Evolutionary conservation across 2,888 invertebrate genomes (phyloP).

Genomic region (Brenthis hecate): DNA sequence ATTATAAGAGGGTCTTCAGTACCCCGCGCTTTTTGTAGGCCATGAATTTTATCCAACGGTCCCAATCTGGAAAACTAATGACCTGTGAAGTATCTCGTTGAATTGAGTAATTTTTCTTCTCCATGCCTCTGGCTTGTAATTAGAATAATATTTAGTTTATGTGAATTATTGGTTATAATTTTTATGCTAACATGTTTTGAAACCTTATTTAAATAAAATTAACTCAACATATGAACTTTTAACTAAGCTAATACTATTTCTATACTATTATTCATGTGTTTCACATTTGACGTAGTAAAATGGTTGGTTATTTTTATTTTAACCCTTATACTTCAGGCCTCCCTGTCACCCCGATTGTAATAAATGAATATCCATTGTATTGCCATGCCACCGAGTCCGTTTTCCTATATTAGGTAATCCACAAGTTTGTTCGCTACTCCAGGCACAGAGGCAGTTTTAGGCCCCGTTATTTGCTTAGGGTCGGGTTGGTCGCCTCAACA

Average conservation of each 20-base stretch:
- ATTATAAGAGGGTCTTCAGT: slow-evolving; percentile 51
- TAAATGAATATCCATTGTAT: slow-evolving; percentile 26
- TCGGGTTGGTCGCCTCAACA: slow-evolving; percentile 42
- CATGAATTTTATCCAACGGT: slow-evolving; percentile 59
- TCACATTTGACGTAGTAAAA: too few species aligned
- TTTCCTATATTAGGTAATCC: slow-evolving; percentile 14
- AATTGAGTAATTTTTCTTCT: slow-evolving; percentile 68
- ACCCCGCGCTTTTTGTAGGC: slow-evolving; percentile 53
- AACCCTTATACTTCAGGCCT: slow-evolving; percentile 21
- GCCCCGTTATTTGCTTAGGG: slow-evolving; percentile 44
- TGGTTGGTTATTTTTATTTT: slow-evolving; percentile 17
- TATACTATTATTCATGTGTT: too few species aligned
- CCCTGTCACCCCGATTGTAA: background rate
- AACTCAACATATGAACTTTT: background rate
- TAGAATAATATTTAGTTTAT: slow-evolving; percentile 39
- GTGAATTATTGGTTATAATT: slow-evolving; percentile 32
- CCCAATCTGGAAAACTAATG: slow-evolving; percentile 74
- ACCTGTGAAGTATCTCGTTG: slow-evolving; percentile 73
- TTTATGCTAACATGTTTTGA: background rate
- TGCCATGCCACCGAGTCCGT: slow-evolving; percentile 8
- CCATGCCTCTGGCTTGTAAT: slow-evolving; percentile 47
- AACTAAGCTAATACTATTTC: too few species aligned
- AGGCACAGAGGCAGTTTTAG: slow-evolving; percentile 37
- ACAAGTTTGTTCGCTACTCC: slow-evolving; percentile 34
- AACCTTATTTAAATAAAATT: too few species aligned